Percentiles rank a stretch among this genome's conserved stretches.
Conservation (phyloP, 2,797 vertebrate genomes). For the Choloepus didactylus region DNA sequence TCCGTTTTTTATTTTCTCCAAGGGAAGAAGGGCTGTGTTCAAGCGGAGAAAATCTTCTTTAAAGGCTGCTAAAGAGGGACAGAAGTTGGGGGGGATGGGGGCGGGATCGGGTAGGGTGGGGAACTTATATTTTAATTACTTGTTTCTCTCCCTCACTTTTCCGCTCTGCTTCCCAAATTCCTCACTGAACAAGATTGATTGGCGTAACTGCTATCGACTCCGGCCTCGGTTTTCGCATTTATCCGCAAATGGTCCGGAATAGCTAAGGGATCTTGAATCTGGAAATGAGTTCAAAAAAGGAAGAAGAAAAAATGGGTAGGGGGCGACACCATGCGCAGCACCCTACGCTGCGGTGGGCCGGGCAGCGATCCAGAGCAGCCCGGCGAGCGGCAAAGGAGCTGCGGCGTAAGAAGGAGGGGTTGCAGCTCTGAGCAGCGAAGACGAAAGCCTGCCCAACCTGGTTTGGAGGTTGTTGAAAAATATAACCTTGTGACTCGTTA, state of each 20-base stretch:
- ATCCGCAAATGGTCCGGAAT: constrained; percentile 72
- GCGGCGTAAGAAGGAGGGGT: neutral
- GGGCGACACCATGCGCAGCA: neutral
- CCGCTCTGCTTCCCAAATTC: constrained; percentile 45
- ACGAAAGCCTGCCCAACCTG: neutral
- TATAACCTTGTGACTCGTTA: neutral
- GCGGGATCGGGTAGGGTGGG: neutral
- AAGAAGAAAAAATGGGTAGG: neutral
- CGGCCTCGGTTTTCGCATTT: constrained; percentile 60
- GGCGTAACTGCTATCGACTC: constrained; percentile 66
- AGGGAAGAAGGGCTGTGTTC: neutral
- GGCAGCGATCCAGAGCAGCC: neutral
- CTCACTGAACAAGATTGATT: constrained; percentile 65
- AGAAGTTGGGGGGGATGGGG: no score
- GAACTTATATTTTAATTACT: constrained; percentile 49
- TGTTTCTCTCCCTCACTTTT: neutral
- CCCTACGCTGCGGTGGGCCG: neutral
- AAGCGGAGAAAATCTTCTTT: neutral
- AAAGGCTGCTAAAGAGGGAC: neutral
- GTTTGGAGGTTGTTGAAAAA: neutral
- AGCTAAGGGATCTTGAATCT: constrained; percentile 9
- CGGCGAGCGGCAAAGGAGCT: rapidly evolving
- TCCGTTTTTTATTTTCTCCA: constrained; percentile 29
- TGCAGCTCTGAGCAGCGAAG: rapidly evolving
- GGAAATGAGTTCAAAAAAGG: constrained; percentile 24